phyloP scores from a whole-genome alignment of 2,113 vertebrate species.

The Gorsachius goisagi region DNA sequence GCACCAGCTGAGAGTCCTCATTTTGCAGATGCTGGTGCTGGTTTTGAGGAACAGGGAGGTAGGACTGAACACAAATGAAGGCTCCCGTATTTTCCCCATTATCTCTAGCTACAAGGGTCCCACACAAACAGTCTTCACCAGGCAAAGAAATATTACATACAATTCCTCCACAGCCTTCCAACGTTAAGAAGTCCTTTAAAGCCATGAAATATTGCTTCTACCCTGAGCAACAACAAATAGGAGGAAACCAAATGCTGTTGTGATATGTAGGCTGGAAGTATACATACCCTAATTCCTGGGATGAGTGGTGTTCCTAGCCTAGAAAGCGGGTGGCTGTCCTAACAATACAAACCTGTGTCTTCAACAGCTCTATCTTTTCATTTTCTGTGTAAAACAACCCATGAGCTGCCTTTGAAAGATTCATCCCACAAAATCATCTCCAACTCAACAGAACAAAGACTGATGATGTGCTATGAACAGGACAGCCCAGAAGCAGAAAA shows the following conservation, averaged over 20 bases:
- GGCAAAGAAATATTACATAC: neutral
- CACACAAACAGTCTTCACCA: neutral
- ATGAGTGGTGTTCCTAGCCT: neutral
- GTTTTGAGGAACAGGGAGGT: neutral
- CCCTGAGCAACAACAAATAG: neutral
- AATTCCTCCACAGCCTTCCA: neutral
- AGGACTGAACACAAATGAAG: neutral
- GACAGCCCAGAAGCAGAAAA: neutral
- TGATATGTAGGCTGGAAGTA: neutral
- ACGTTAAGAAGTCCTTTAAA: neutral
- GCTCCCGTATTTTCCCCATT: rapidly evolving
- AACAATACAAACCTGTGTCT: neutral
- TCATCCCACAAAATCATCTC: neutral
- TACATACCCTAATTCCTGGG: neutral
- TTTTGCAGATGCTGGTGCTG: neutral
- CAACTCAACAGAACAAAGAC: neutral
- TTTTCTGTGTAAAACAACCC: neutral
- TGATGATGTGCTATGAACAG: neutral
- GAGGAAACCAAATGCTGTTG: neutral
- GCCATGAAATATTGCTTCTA: neutral
- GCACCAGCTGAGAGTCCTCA: neutral
- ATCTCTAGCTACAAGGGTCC: neutral
- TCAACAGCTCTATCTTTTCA: neutral
- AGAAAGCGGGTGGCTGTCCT: neutral
- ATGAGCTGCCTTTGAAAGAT: neutral